Conservation (phyloP, 1,140 invertebrate genomes). For the Andricus grossulariae region DNA sequence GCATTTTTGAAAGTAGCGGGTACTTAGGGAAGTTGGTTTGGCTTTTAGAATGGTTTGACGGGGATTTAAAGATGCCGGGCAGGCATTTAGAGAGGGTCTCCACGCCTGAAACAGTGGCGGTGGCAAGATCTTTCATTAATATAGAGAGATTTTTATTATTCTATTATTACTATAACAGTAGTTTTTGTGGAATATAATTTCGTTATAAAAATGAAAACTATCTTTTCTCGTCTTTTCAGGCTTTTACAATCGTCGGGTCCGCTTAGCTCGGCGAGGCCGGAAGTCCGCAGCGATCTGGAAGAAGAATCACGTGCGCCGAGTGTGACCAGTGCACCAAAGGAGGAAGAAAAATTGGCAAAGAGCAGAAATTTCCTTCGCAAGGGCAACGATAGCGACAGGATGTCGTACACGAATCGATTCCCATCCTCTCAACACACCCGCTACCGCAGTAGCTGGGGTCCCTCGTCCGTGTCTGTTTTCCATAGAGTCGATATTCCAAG, state of each 20-base stretch:
- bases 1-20: no score
- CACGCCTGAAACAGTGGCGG: no score
- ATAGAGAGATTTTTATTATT: no score
- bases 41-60: no score
- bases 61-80: no score
- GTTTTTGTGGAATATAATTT: no score
- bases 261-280: neutral
- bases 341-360: slow-evolving; percentile 17
- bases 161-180: no score
- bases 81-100: no score
- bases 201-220: no score
- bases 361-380: slow-evolving; percentile 18
- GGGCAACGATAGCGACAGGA: slow-evolving; percentile 49
- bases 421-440: slow-evolving; percentile 78
- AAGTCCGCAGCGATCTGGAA: slow-evolving; percentile 3
- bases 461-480: slow-evolving; percentile 77
- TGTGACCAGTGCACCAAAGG: neutral
- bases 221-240: neutral
- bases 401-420: slow-evolving; percentile 80
- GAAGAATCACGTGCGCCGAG: neutral
- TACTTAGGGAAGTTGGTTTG: no score
- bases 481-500: slow-evolving; percentile 78
- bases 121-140: no score
- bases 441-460: slow-evolving; percentile 82
- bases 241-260: neutral